A percentile compares a stretch with the other conserved stretches of the same genome.
These are phyloP conservation scores for Drosophila carrolli DNA, from an alignment of 1,140 invertebrate genomes.

Conservation along the genomic window DNA sequence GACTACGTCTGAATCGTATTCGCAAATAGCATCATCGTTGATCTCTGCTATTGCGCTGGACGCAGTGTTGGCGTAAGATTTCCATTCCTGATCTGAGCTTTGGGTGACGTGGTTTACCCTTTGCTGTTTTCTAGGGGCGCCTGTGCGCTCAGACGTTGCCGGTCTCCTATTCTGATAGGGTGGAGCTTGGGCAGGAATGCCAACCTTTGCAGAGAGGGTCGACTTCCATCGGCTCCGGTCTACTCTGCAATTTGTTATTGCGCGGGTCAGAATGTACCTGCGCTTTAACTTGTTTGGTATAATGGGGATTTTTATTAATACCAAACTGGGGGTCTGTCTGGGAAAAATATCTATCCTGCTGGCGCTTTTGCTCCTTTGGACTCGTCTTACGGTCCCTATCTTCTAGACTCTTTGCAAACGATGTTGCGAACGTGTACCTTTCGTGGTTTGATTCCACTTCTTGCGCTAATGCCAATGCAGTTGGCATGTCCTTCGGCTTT, in stretches of 20 bases:
- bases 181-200: neutral
- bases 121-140: neutral
- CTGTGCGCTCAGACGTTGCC: neutral
- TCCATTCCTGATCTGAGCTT: neutral
- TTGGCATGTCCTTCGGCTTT: neutral
- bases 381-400: neutral
- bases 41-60: neutral
- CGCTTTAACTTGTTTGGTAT: neutral
- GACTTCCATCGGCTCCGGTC: neutral
- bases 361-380: neutral
- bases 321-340: neutral
- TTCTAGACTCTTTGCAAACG: neutral
- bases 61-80: neutral
- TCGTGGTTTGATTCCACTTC: neutral
- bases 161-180: neutral
- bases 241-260: neutral
- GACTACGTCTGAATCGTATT: neutral
- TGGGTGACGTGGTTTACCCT: neutral
- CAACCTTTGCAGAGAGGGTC: neutral
- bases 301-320: neutral
- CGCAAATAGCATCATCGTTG: neutral
- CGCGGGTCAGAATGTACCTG: neutral
- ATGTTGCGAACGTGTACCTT: neutral
- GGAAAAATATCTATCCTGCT: neutral
- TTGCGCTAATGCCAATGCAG: neutral